Percentiles rank a stretch among this genome's conserved stretches.
These are phyloP conservation scores for Brachyptera risi DNA, from an alignment of 2,888 invertebrate genomes.

Conservation along the genomic window DNA sequence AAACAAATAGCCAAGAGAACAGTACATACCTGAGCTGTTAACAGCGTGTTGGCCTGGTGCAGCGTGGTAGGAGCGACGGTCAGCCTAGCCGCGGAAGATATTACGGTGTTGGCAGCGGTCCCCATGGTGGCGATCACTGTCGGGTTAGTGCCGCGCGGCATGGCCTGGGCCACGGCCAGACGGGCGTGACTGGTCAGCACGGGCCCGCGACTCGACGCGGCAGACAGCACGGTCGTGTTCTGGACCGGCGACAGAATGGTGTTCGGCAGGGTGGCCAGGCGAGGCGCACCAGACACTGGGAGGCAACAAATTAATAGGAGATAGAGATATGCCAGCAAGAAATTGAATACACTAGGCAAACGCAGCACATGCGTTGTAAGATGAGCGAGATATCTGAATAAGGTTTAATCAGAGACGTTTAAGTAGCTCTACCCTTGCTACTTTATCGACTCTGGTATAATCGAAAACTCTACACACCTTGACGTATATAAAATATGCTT, in stretches of 20 bases:
- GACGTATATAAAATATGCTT: no score
- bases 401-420: no score
- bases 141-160: not conserved
- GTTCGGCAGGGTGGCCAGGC: constrained; percentile 17
- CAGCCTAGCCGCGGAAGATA: not conserved
- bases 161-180: not conserved
- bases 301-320: no score
- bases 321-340: no score
- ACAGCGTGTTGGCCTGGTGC: constrained; percentile 14
- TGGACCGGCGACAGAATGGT: not conserved
- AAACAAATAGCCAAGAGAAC: no score
- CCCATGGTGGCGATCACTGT: constrained; percentile 10
- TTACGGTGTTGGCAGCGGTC: not conserved
- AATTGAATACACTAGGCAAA: no score
- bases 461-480: no score
- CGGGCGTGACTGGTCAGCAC: constrained; percentile 1
- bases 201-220: not conserved
- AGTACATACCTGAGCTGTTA: constrained; percentile 16
- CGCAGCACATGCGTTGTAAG: no score
- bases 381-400: no score
- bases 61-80: not conserved
- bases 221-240: not conserved
- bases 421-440: no score
- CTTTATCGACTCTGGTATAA: no score
- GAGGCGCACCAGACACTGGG: constrained; percentile 5